Conservation (phyloP, 2,797 vertebrate genomes). For the Hylomyscus alleni region DNA sequence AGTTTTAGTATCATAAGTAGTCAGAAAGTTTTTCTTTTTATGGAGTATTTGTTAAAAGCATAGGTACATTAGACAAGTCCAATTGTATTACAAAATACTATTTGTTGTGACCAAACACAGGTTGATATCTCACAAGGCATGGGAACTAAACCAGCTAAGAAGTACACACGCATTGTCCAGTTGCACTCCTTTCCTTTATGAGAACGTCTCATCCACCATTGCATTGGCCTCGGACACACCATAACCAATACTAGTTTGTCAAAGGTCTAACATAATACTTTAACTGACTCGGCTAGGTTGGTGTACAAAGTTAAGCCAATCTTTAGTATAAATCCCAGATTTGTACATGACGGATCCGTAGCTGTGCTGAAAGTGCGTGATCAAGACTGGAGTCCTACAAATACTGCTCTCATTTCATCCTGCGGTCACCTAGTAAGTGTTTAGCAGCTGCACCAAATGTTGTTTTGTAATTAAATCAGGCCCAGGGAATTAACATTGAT, state of each 20-base stretch:
- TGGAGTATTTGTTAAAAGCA: not conserved
- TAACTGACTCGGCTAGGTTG: not conserved
- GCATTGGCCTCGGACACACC: not conserved
- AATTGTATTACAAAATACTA: not conserved
- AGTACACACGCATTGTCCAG: not conserved
- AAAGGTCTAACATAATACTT: slow-evolving; percentile 27
- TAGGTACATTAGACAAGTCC: not conserved
- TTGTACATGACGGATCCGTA: not conserved
- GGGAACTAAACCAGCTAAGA: not conserved
- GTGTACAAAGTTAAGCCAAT: not conserved
- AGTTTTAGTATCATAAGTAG: not conserved
- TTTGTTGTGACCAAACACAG: not conserved
- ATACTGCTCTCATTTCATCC: slow-evolving; percentile 7
- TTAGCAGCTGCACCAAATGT: slow-evolving; percentile 85
- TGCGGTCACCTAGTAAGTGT: slow-evolving; percentile 77
- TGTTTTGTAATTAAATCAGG: slow-evolving; percentile 86
- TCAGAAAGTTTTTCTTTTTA: not conserved
- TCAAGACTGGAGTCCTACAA: slow-evolving; percentile 52
- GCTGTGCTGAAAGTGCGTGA: not conserved
- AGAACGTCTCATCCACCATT: not conserved
- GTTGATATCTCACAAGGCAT: not conserved
- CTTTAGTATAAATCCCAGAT: not conserved
- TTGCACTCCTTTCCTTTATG: not conserved
- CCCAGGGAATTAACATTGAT: slow-evolving; percentile 84
- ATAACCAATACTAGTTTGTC: slow-evolving; percentile 5